Base-by-base conservation (phyloP, 1,140 invertebrate genomes). In the Homarus americanus region DNA sequence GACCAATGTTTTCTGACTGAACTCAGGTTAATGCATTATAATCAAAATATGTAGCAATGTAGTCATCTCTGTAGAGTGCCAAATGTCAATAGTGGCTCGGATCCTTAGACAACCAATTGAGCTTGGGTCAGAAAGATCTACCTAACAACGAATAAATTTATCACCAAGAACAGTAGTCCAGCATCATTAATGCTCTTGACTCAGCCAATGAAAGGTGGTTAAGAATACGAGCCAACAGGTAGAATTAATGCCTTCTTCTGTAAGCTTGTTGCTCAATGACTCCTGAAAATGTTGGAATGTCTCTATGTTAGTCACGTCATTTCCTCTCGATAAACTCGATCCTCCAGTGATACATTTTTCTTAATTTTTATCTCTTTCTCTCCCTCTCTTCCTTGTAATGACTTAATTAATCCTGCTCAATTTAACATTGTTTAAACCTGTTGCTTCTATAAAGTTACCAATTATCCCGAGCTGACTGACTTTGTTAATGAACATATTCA, bases 11-110 rank as follows among this genome's bases (percentile, higher is more conserved):
- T 87, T 87, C 58, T 38, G 38, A 87, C 58, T 66, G 38, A 87
- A 78, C 82, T 83, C 69, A 83, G 80, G 80, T 90, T 90, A 83
- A 90, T 83, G 69, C 87, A 90, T 90, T 83, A 90, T 83, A 90
- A 90, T 90, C 87, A 90, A 90, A 90, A 90, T 90, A 90, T 34
- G 80, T 90, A 90, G 87, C n/a, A 75, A 58, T 83, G 38, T 90
- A 90, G 87, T 83, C 79, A 82, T 90, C 66, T 90, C 79, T 76
- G 80, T 90, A 90, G 75, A 87, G 87, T 90, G 87, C 87, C 87
- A 90, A 90, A 90, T 90, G 80, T 90, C 66, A 73, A 38, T 41
- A 36, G 69, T 66, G 80, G 49, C 79, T 40, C 36, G 72, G 76
- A 49, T 75, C 28, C 85, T 78, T 87, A 49, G 28, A 49, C 44